Percentiles rank a stretch among this genome's conserved stretches.
These are phyloP conservation scores for Chionis minor DNA, from an alignment of 2,113 vertebrate species.

Conservation along the genomic window DNA sequence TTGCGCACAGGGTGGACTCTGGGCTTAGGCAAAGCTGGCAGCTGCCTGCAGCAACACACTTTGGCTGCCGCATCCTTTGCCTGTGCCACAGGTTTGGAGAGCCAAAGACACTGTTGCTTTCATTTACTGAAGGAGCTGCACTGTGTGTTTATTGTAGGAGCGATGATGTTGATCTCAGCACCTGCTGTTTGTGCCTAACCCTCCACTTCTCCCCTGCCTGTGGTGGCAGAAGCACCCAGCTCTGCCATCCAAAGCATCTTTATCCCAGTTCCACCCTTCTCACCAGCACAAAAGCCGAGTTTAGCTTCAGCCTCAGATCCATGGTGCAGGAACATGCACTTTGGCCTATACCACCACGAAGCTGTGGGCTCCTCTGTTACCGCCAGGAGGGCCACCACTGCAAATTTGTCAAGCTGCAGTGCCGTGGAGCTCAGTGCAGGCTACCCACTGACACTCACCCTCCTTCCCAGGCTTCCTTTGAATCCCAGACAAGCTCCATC, in stretches of 20 bases:
- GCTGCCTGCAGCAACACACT: not conserved
- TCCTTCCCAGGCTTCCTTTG: not conserved
- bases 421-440: not conserved
- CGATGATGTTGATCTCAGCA: not conserved
- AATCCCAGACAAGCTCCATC: not conserved
- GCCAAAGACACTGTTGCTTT: not conserved
- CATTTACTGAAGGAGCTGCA: not conserved
- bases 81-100: not conserved
- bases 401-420: not conserved
- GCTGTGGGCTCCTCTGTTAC: not conserved
- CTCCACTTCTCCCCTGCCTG: not conserved
- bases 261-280: not conserved
- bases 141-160: not conserved
- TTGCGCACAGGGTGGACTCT: not conserved
- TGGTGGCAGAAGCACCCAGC: not conserved
- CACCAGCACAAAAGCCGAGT: not conserved
- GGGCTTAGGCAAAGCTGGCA: not conserved
- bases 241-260: not conserved
- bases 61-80: not conserved
- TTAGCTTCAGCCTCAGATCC: not conserved
- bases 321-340: not conserved
- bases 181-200: not conserved
- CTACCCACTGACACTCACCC: no score
- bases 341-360: fast-evolving
- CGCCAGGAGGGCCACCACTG: not conserved